Base-by-base conservation (phyloP, 2,113 vertebrate species). In the Campylorhamphus procurvoides region DNA sequence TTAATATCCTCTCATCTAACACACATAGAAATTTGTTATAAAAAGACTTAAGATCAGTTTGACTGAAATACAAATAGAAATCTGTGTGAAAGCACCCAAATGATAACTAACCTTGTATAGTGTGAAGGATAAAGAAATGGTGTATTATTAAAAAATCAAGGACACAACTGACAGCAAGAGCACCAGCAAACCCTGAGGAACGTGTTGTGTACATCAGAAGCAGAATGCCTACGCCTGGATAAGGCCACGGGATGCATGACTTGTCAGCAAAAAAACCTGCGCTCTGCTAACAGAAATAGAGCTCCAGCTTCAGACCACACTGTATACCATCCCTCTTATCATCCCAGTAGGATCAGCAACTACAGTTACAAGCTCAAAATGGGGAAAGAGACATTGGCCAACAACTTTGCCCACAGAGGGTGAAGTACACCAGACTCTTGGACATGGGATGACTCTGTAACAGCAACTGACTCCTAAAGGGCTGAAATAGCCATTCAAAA, bases 11-110 rank as follows among this genome's bases (percentile, higher is more conserved):
- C 63, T 68, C 19, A 75, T 37, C 52, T 63, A 78, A 47, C 14
- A 33, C 1, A 1, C 0, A 0, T 3, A 59, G 33, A 67, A 52
- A 33, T 50, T 55, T 29, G 20, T 83, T 53, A 63, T 28, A 78
- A 47, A 59, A 82, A 64, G 0, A 79, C 75, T 82, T 63, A 50
- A 72, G 40, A 64, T 27, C 1, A 1, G 8, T 76, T 42, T 79
- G 37, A 80, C 80, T 14, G 5, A 89, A 83, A 82, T 35, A 63
- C 12, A 60, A 81, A 50, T 6, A 75, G 44, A 84, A 87, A 47
- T 19, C 58, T 2, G 13, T 35, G 24, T 89, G 68, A 96, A 95
- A 84, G 37, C 63, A 95, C 35, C 15, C 14, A 53, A 44, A 85
- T 0, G 0, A 46, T 52, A 75, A 27, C 17, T 35, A 80, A 53